A percentile compares a stretch with the other conserved stretches of the same genome.
Conservation (phyloP, 2,888 invertebrate species). For the Slavum lentiscoides region DNA sequence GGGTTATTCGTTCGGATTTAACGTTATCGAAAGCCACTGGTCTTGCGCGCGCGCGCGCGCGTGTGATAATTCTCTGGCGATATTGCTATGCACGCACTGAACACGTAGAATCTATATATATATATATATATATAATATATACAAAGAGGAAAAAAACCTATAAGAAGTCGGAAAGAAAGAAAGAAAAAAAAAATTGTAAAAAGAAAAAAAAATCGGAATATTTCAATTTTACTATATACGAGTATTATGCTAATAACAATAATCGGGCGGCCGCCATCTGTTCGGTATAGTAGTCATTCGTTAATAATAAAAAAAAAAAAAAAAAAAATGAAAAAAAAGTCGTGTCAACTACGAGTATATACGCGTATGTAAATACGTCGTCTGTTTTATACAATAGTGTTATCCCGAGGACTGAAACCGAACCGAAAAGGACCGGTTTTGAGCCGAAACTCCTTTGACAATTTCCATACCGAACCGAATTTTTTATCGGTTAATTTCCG, state of each 20-base stretch:
- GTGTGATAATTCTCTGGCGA: constrained; percentile 44
- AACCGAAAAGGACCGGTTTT: too few species aligned
- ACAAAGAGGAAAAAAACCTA: neutral
- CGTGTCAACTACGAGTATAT: neutral
- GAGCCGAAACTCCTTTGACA: too few species aligned
- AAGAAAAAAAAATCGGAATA: constrained; percentile 27
- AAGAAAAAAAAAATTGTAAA: neutral
- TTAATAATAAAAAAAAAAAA: neutral
- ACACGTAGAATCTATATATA: constrained; percentile 1
- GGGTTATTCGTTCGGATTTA: constrained; percentile 44
- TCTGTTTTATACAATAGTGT: neutral
- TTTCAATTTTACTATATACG: constrained; percentile 37
- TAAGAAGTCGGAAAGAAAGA: neutral
- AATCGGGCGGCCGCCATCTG: constrained; percentile 14
- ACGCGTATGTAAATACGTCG: neutral
- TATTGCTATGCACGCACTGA: constrained; percentile 46
- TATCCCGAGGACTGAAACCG: too few species aligned
- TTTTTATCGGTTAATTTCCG: too few species aligned
- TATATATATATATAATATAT: constrained; percentile 11
- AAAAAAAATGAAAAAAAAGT: neutral
- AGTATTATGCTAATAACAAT: constrained; percentile 38
- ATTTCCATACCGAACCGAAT: too few species aligned
- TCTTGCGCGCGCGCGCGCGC: constrained; percentile 33
- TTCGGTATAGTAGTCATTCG: neutral
- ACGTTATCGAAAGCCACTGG: constrained; percentile 54